A percentile compares a stretch with the other conserved stretches of the same genome.
These are phyloP conservation scores for Coecobrya sp. DNA, from an alignment of 2,888 invertebrate genomes.

Conservation along the genomic window DNA sequence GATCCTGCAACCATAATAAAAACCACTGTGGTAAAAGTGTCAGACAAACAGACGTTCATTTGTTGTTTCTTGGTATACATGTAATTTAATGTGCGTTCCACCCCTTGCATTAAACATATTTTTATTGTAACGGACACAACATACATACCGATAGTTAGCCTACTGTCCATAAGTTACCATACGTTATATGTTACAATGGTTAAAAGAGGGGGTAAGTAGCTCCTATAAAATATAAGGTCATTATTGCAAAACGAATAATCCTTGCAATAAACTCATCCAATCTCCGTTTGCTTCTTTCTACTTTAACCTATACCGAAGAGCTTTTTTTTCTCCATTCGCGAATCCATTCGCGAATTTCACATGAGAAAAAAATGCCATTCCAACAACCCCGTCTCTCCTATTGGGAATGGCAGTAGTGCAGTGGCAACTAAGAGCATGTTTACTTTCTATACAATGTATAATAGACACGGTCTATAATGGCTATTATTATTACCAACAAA, in stretches of 20 bases:
- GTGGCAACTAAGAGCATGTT: not conserved
- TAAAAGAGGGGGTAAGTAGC: too few relatives aligned
- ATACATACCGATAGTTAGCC: not conserved
- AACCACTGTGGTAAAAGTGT: constrained; percentile 1
- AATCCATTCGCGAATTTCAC: constrained; percentile 33
- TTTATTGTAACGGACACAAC: not conserved
- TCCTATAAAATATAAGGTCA: not conserved
- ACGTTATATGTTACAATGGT: not conserved
- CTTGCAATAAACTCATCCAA: constrained; percentile 22
- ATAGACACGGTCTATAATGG: not conserved
- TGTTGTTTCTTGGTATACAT: constrained; percentile 14
- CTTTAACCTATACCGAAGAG: not conserved
- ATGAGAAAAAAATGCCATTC: not conserved
- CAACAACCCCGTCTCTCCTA: not conserved
- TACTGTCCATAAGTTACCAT: not conserved
- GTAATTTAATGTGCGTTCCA: not conserved
- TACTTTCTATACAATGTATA: constrained; percentile 9
- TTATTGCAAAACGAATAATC: not conserved
- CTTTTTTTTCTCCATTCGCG: constrained; percentile 5
- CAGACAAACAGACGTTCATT: not conserved
- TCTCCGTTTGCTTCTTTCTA: constrained; percentile 9
- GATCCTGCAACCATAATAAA: not conserved
- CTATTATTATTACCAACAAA: constrained; percentile 6
- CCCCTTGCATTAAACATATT: not conserved
- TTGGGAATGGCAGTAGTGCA: not conserved